Conservation (phyloP, 2,888 invertebrate genomes). For the Yponomeuta sedellus region DNA sequence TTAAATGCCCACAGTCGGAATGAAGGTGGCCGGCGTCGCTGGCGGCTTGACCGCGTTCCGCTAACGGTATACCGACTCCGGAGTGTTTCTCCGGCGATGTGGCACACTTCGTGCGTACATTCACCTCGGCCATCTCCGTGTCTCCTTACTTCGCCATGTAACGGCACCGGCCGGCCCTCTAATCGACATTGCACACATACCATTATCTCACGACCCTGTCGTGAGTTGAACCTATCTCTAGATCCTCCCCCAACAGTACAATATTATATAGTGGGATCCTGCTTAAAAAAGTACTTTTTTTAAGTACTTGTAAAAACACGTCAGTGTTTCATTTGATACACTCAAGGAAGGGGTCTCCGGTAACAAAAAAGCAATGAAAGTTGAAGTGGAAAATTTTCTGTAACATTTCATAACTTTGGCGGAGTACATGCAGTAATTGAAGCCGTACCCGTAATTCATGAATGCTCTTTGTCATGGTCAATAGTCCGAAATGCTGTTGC, state of each 20-base stretch:
- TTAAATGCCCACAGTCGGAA: slow-evolving; percentile 2
- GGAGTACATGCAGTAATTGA: too few species aligned
- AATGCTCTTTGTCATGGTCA: neutral
- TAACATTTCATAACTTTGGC: too few species aligned
- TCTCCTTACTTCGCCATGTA: slow-evolving; percentile 35
- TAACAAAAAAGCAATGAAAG: too few species aligned
- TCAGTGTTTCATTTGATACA: too few species aligned
- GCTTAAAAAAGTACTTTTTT: too few species aligned
- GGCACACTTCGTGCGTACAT: slow-evolving; percentile 74
- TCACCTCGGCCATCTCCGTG: slow-evolving; percentile 68
- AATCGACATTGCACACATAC: slow-evolving; percentile 17
- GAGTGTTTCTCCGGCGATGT: slow-evolving; percentile 70
- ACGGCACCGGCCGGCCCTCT: slow-evolving; percentile 22
- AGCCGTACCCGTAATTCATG: neutral
- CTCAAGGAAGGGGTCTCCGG: too few species aligned
- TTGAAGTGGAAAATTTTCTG: too few species aligned
- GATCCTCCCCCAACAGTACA: neutral
- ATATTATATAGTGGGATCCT: too few species aligned
- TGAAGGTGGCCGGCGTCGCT: slow-evolving; percentile 15
- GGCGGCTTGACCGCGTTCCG: slow-evolving; percentile 72
- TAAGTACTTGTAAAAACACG: too few species aligned
- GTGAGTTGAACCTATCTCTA: neutral
- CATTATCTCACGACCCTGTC: neutral
- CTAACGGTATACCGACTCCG: slow-evolving; percentile 70
- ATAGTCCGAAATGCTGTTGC: neutral